A percentile compares a stretch with the other conserved stretches of the same genome.
These are phyloP conservation scores for Scaptomyza reducta DNA, from an alignment of 2,888 invertebrate genomes.

Conservation along the genomic window DNA sequence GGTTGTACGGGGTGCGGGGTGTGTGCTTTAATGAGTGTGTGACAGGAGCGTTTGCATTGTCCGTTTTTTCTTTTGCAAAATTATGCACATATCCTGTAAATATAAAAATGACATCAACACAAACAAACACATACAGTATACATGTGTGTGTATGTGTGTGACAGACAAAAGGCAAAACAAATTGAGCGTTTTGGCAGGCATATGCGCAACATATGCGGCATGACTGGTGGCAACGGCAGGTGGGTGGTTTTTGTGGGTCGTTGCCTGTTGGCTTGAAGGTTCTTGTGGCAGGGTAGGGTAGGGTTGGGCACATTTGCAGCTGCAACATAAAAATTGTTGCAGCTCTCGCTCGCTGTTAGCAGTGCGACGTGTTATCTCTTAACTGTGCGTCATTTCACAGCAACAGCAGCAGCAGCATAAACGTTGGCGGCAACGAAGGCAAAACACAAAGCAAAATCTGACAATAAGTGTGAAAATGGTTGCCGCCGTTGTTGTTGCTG, in stretches of 20 bases:
- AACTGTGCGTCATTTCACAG: slow-evolving; percentile 82
- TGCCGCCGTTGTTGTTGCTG: slow-evolving; percentile 1
- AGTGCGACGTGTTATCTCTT: slow-evolving; percentile 77
- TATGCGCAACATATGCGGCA: slow-evolving; percentile 48
- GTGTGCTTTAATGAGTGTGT: slow-evolving; percentile 32
- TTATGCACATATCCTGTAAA: slow-evolving; percentile 76
- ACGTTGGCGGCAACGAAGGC: slow-evolving; percentile 48
- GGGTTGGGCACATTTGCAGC: slow-evolving; percentile 54
- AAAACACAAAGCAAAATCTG: slow-evolving; percentile 77
- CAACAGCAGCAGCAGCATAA: neutral
- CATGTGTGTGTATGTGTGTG: neutral
- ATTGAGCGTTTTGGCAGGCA: slow-evolving; percentile 67
- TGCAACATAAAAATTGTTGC: slow-evolving; percentile 74
- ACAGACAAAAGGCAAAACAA: slow-evolving; percentile 74
- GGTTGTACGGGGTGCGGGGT: too few relatives aligned
- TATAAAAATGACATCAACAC: slow-evolving; percentile 71
- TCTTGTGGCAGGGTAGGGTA: too few relatives aligned
- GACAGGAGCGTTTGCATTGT: slow-evolving; percentile 52
- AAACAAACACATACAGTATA: neutral
- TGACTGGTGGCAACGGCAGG: slow-evolving; percentile 19
- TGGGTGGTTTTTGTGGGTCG: too few relatives aligned
- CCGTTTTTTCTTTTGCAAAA: slow-evolving; percentile 53
- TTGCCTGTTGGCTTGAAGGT: too few relatives aligned
- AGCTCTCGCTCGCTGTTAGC: slow-evolving; percentile 24
- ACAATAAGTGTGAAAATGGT: slow-evolving; percentile 80